These are phyloP conservation scores for Criorhina ranunculi DNA, from an alignment of 2,888 invertebrate genomes.

Conservation along the genomic window DNA sequence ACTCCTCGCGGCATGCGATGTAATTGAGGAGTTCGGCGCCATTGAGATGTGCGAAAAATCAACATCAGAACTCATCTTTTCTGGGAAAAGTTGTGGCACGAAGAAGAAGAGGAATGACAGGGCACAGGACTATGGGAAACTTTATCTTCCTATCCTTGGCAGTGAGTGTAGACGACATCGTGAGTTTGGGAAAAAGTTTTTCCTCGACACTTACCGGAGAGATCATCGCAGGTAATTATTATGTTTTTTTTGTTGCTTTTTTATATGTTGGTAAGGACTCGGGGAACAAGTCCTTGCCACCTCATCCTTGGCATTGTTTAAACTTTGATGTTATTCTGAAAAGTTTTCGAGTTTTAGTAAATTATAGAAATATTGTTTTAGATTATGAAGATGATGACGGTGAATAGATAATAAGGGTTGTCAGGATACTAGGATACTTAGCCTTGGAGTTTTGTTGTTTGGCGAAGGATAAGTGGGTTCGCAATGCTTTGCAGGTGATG, in stretches of 20 bases:
- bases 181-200: constrained; percentile 41
- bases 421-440: not conserved
- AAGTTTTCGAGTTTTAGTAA: constrained; percentile 34
- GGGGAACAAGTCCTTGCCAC: not conserved
- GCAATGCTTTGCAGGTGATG: not conserved
- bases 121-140: not conserved
- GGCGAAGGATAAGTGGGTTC: not conserved
- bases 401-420: constrained; percentile 36
- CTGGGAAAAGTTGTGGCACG: constrained; percentile 2
- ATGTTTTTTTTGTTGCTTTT: constrained; percentile 36
- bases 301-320: constrained; percentile 23
- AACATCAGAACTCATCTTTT: constrained; percentile 30
- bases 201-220: constrained; percentile 48
- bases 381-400: constrained; percentile 27
- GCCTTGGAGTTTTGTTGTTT: not conserved
- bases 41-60: constrained; percentile 2
- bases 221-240: constrained; percentile 62
- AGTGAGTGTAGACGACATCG: constrained; percentile 45
- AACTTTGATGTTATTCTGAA: constrained; percentile 48
- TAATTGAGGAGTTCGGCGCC: constrained; percentile 6
- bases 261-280: not conserved
- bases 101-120: not conserved
- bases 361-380: constrained; percentile 53
- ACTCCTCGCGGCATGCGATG: constrained; percentile 14
- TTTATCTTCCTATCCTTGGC: constrained; percentile 29